Evolutionary conservation across 2,113 vertebrate genomes (phyloP).

Genomic region (Oryzias melastigma): DNA sequence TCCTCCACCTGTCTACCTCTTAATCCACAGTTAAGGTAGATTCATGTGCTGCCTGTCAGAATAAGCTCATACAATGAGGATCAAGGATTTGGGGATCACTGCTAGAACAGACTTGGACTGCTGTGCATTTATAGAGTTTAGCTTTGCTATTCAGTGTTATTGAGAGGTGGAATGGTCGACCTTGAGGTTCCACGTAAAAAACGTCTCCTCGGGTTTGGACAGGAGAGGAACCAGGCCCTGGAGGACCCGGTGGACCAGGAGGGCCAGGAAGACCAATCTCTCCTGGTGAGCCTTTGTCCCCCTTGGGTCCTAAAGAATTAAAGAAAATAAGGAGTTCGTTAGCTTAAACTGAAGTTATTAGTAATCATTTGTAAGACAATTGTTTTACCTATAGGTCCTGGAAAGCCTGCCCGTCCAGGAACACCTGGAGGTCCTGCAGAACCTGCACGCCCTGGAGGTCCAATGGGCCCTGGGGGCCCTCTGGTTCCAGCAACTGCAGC

Average conservation of each 20-base stretch:
- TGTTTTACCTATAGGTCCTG: slow-evolving; percentile 80
- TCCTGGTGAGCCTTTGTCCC: slow-evolving; percentile 83
- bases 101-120: slow-evolving; percentile 28
- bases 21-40: slow-evolving; percentile 8
- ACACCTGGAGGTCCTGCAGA: slow-evolving; percentile 52
- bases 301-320: slow-evolving; percentile 66
- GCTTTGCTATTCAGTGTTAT: too few species aligned
- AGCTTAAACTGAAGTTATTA: too few species aligned
- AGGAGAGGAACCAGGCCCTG: slow-evolving; percentile 48
- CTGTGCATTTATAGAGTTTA: slow-evolving; percentile 1
- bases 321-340: not conserved
- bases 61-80: slow-evolving; percentile 20
- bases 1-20: slow-evolving; percentile 39
- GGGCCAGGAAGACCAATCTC: slow-evolving; percentile 81
- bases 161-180: slow-evolving; percentile 63
- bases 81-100: not conserved
- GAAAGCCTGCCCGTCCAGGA: slow-evolving; percentile 74
- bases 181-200: slow-evolving; percentile 81
- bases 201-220: slow-evolving; percentile 79
- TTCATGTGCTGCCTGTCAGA: slow-evolving; percentile 29
- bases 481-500: slow-evolving; percentile 31
- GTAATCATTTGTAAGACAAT: too few species aligned
- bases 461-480: slow-evolving; percentile 62
- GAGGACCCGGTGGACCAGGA: slow-evolving; percentile 83
- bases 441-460: slow-evolving; percentile 71